Conservation (phyloP, 2,797 vertebrate genomes). For the Odontamblyopus rebecca region DNA sequence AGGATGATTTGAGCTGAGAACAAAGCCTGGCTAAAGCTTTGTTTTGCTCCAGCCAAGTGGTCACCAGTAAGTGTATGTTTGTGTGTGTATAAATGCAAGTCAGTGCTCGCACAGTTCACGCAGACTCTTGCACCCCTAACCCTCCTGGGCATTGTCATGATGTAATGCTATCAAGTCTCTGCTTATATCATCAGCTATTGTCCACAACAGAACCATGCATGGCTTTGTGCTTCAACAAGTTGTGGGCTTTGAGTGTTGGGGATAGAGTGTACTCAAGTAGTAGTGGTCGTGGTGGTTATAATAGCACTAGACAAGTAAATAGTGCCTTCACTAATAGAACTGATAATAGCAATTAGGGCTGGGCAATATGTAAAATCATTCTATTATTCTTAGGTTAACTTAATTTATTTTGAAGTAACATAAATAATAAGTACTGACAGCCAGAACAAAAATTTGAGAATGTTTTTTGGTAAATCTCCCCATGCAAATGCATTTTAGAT, state of each 20-base stretch:
- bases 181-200: constrained; percentile 16
- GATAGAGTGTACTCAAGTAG: not conserved
- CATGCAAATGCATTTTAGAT: not conserved
- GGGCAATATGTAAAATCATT: too few species aligned
- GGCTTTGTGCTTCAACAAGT: not conserved
- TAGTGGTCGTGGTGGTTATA: not conserved
- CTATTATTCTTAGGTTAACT: not conserved
- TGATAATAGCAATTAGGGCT: not conserved
- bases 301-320: not conserved
- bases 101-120: constrained; percentile 32
- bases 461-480: not conserved
- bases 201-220: constrained; percentile 1
- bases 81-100: constrained; percentile 32
- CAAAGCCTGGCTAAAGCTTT: constrained; percentile 57
- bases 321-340: not conserved
- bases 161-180: constrained; percentile 33
- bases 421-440: not conserved
- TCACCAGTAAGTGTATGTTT: constrained; percentile 52
- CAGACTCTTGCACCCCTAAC: constrained; percentile 8
- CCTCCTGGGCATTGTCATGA: constrained; percentile 21
- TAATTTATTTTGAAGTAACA: not conserved
- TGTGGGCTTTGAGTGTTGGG: not conserved
- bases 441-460: not conserved
- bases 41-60: constrained; percentile 66
- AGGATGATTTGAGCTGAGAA: constrained; percentile 55